Evolutionary conservation across 2,888 invertebrate genomes (phyloP).

Genomic region (Magallana nippona): DNA sequence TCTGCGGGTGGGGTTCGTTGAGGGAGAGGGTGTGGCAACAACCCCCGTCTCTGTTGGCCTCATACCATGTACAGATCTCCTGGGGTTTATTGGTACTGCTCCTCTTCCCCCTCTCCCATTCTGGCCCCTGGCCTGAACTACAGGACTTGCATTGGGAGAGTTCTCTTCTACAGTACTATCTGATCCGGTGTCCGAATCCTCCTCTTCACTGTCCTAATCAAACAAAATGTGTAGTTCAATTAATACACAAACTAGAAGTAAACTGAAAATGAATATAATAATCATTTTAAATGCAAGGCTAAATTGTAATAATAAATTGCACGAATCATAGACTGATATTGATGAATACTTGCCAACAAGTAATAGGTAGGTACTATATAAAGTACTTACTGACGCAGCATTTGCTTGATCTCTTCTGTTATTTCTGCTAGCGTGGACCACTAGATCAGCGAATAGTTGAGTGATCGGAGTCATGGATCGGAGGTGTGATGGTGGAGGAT

Average conservation of each 20-base stretch:
- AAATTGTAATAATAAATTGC: not conserved
- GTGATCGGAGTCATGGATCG: slow-evolving; percentile 57
- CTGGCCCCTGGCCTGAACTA: slow-evolving; percentile 1
- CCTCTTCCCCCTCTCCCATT: slow-evolving; percentile 28
- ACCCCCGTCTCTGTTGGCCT: slow-evolving; percentile 47
- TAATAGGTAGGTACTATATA: not conserved
- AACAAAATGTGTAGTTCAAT: not conserved
- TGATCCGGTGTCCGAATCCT: slow-evolving; percentile 45
- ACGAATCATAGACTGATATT: not conserved
- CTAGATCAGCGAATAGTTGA: slow-evolving; percentile 55
- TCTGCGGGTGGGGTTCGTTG: slow-evolving; percentile 34
- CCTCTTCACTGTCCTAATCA: slow-evolving; percentile 43
- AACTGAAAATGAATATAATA: too few species aligned
- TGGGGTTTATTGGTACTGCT: not conserved
- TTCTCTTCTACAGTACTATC: slow-evolving; percentile 43
- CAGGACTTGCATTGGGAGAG: slow-evolving; percentile 19
- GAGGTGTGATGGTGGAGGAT: slow-evolving; percentile 18
- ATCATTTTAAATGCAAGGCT: too few species aligned
- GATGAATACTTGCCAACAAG: not conserved
- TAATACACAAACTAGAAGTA: too few species aligned
- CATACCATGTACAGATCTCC: slow-evolving; percentile 42
- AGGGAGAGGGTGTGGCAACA: slow-evolving; percentile 13
- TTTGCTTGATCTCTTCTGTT: not conserved
- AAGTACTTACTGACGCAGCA: slow-evolving; percentile 1
- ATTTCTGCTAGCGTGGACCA: slow-evolving; percentile 38